These are phyloP conservation scores for Tetramorium parvispinum DNA, from an alignment of 1,140 invertebrate genomes.

Conservation along the genomic window DNA sequence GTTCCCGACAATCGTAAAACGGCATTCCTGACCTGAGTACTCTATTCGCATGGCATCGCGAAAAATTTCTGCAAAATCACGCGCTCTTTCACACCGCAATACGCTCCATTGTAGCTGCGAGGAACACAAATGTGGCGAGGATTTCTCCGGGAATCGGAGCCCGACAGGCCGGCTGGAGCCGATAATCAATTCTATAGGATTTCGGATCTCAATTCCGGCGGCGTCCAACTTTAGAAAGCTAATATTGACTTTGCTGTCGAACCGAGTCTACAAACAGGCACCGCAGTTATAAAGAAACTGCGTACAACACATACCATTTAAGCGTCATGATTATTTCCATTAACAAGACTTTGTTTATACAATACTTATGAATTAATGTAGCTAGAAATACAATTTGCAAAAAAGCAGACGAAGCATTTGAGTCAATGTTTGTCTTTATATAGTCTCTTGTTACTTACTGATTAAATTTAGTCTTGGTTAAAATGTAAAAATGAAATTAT, in stretches of 20 bases:
- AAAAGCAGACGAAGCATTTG: not conserved
- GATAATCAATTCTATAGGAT: not conserved
- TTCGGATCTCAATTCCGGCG: not conserved
- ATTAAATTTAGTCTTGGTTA: not conserved
- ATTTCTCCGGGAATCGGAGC: conserved; percentile 18
- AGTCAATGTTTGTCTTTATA: not conserved
- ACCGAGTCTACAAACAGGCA: not conserved
- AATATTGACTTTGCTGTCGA: conserved; percentile 17
- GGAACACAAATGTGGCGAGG: not conserved
- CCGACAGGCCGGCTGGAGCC: not conserved
- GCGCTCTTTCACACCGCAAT: not conserved
- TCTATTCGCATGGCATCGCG: conserved; percentile 38
- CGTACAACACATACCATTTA: not conserved
- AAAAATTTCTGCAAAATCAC: conserved; percentile 62
- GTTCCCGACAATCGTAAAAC: conserved; percentile 62
- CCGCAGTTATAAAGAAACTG: not conserved
- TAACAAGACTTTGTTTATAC: not conserved
- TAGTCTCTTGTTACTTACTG: not conserved
- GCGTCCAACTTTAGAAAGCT: not conserved
- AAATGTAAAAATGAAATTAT: not conserved
- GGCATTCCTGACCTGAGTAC: conserved; percentile 45
- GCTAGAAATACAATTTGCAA: not conserved
- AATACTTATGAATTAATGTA: not conserved
- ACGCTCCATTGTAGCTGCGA: not conserved
- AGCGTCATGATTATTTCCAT: not conserved